phyloP scores from a whole-genome alignment of 2,113 vertebrate genomes.

The Cathartes aura region DNA sequence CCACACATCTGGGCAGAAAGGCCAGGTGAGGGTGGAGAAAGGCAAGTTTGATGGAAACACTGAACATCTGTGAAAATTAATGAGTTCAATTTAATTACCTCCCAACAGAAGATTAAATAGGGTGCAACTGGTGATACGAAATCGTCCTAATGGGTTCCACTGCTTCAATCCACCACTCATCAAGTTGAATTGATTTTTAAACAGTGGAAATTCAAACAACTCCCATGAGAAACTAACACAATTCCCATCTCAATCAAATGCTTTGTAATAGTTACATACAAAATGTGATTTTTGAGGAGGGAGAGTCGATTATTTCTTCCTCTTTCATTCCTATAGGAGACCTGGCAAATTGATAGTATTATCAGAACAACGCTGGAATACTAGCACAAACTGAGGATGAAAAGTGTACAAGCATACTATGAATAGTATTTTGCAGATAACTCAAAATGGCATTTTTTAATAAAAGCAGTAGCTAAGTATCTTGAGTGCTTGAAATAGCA shows the following conservation, averaged over 20 bases:
- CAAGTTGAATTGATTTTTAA: constrained; percentile 62
- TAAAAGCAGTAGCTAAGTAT: background rate
- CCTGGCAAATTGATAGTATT: background rate
- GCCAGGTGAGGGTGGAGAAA: background rate
- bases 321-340: background rate
- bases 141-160: constrained; percentile 38
- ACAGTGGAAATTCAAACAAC: constrained; percentile 53
- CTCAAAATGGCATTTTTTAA: background rate
- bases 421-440: background rate
- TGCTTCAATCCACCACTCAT: constrained; percentile 40
- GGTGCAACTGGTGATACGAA: constrained; percentile 32
- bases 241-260: constrained; percentile 61
- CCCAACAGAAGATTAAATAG: constrained; percentile 41
- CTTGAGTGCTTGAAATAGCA: background rate
- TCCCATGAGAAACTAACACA: constrained; percentile 51
- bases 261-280: constrained; percentile 49
- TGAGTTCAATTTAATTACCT: constrained; percentile 39
- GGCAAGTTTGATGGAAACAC: background rate
- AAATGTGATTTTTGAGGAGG: constrained; percentile 41
- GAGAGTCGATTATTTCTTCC: background rate
- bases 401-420: background rate
- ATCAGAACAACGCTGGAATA: background rate
- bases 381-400: background rate
- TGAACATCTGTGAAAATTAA: constrained; percentile 32
- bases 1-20: background rate